Base-by-base conservation (phyloP, 1,140 invertebrate species). In the Grapholita molesta region DNA sequence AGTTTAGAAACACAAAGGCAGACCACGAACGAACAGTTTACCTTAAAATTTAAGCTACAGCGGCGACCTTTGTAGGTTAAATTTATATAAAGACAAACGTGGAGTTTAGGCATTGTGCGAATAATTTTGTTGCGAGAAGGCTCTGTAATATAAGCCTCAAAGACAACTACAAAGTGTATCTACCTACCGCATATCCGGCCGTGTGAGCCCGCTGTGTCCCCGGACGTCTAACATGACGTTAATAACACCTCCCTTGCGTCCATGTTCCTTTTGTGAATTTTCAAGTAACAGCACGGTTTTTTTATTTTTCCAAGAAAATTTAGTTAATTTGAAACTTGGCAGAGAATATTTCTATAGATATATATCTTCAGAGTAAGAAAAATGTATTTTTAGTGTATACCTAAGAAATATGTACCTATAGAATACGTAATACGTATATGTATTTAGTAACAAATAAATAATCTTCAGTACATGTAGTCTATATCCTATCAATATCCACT, bases 51-150 rank as follows among this genome's bases (percentile, higher is more conserved):
- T 15, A 61, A 61, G 25, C 25, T 12, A 7, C 30, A 30, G 7
- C 42, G 15, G 42, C 42, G n/a, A 61, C 55, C 55, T 61, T 61
- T 61, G 55, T n/a, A 25, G 12, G 3, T n/a, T 52, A 15, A 61
- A 28, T 12, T 61, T 28, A n/a, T n/a, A 61, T 61, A 61, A 61
- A 61, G 55, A 15, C 55, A 61, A 28, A 15, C 55, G 55, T 30
- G 55, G 23, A 57, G 24, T 28, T 24, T 57, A 57, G 53, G 53
- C 53, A 30, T 57, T 25, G 21, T 25, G n/a, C 24, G 24, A n/a
- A 25, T 57, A 57, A 53, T 28, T 28, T 57, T 8, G 24, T 11
- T n/a, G 25, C 53, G 24, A 24, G 53, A 57, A 25, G 28, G 23
- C 55, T 9, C 4, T 28, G 28, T 30, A n/a, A n/a, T n/a, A n/a